Conservation (phyloP, 2,888 invertebrate species). For the Aproaerema taeniolella region DNA sequence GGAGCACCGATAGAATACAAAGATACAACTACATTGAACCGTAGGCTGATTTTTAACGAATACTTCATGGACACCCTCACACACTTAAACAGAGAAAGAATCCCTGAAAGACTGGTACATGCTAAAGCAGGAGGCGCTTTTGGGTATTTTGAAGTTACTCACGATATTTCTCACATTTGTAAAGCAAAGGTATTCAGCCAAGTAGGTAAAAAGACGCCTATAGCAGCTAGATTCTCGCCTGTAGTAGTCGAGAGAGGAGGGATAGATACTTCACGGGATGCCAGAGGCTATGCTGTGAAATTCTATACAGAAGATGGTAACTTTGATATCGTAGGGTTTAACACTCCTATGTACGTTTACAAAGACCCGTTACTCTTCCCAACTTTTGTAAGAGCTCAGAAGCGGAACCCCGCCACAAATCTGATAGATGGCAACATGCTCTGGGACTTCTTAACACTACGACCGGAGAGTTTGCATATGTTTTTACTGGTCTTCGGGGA, state of each 20-base stretch:
- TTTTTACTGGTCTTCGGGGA: slow-evolving; percentile 89
- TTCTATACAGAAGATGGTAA: slow-evolving; percentile 93
- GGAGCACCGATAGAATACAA: slow-evolving; percentile 88
- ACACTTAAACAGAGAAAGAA: slow-evolving; percentile 91
- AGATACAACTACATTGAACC: slow-evolving; percentile 85
- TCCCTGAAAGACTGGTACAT: slow-evolving; percentile 94
- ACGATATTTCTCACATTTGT: slow-evolving; percentile 85
- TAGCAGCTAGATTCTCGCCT: slow-evolving; percentile 86
- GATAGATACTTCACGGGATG: slow-evolving; percentile 90
- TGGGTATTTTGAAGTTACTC: slow-evolving; percentile 89
- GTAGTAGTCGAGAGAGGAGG: slow-evolving; percentile 91
- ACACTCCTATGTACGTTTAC: slow-evolving; percentile 92
- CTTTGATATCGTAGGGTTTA: slow-evolving; percentile 93
- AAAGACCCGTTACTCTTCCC: slow-evolving; percentile 92
- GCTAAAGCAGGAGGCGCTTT: slow-evolving; percentile 95
- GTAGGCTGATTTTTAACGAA: slow-evolving; percentile 86
- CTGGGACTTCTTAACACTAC: slow-evolving; percentile 92
- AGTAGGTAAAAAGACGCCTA: slow-evolving; percentile 85
- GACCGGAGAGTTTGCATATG: slow-evolving; percentile 91
- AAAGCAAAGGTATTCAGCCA: slow-evolving; percentile 85
- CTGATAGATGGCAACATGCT: slow-evolving; percentile 92
- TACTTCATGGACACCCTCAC: slow-evolving; percentile 84
- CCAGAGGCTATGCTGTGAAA: slow-evolving; percentile 92
- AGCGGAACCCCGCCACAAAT: slow-evolving; percentile 92
- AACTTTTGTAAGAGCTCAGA: slow-evolving; percentile 94